Percentiles rank a stretch among this genome's conserved stretches.
These are phyloP conservation scores for Sphyrna mokarran DNA, from an alignment of 2,113 vertebrate genomes.

Conservation along the genomic window DNA sequence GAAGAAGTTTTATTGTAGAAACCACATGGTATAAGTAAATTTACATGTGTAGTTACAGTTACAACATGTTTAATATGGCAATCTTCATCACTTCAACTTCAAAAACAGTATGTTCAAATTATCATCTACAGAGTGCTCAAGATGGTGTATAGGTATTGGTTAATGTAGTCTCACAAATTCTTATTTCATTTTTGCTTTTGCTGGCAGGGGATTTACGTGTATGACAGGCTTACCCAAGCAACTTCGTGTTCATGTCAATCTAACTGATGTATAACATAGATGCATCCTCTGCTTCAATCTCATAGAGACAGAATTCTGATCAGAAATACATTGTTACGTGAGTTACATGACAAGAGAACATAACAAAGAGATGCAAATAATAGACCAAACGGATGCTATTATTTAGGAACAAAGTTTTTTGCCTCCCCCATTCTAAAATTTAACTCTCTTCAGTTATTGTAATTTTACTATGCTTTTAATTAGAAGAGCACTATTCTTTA, in stretches of 20 bases:
- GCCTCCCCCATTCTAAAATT: background rate
- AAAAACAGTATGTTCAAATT: background rate
- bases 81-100: no score
- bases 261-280: background rate
- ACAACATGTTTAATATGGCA: no score
- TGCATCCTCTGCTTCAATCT: background rate
- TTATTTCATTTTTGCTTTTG: background rate
- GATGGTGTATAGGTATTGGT: background rate
- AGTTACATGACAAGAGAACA: background rate
- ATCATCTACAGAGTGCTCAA: background rate
- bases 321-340: background rate
- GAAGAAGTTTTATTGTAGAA: no score
- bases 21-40: no score
- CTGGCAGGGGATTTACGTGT: background rate
- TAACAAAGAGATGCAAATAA: background rate
- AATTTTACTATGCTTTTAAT: background rate
- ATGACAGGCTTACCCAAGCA: background rate
- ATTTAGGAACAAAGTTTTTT: background rate
- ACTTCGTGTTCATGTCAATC: background rate
- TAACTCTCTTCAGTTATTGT: background rate
- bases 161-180: background rate
- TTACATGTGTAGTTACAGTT: no score
- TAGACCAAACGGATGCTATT: background rate
- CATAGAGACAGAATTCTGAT: background rate
- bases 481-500: background rate